Base-by-base conservation (phyloP, 64 coral and sea anemone genomes). In the Montipora efflorescens region DNA sequence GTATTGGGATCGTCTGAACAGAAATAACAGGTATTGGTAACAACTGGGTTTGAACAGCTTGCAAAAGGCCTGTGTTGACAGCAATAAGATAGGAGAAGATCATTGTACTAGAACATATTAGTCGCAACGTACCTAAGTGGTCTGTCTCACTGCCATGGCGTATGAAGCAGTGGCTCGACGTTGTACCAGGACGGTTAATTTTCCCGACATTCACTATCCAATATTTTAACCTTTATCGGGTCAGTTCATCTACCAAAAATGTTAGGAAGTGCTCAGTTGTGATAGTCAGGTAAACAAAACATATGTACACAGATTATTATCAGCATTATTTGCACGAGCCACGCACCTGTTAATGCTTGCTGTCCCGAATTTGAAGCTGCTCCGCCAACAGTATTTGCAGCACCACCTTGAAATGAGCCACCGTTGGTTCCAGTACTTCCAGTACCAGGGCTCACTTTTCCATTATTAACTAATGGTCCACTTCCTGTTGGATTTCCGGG, bases 1-100 rank as follows among this genome's bases (percentile, higher is more conserved):
- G 82, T 47, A 71, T 86, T 8, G 62, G 82, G 71, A 86, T 48
- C 4, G 82, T 71, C 45, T 86, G 82, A 86, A 86, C 47, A 71
- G 82, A 47, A 86, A 86, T 43, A 22, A 71, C 82, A 22, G 66
- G 82, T 8, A 86, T 86, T 1, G 82, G 66, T 61, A 84, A 36
- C 44, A 71, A 12, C 19, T 69, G 82, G 3, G 82, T 21, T 70
- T 70, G 82, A 8, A 86, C n/a, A 1, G 68, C 66, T 71, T 69
- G 64, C 2, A 72, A 8, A 13, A 18, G 62, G 11, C 82, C 82
- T 86, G 55, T 82, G 7, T 23, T 43, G 15, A 61, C 52, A 82
- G 21, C 0, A 71, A 71, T 20, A 71, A 21, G 14, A 71, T 20
- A 71, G 0, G 14, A 50, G 48, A 16, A 78, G 5, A 15, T 78